These are phyloP conservation scores for Catharus bicknelli DNA, from an alignment of 2,113 vertebrate species.

Conservation along the genomic window DNA sequence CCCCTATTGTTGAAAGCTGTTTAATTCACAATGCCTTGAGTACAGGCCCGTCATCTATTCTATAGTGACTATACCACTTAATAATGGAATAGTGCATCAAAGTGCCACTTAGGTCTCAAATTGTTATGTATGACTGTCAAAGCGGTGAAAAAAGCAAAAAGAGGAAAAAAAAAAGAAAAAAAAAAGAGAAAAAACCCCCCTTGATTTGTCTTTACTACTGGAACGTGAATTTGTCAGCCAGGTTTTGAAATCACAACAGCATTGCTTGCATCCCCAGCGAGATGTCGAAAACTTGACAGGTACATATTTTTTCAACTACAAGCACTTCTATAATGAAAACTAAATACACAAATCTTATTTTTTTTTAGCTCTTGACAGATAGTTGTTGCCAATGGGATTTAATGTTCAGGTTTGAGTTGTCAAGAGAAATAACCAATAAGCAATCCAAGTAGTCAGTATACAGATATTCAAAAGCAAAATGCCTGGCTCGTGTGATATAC, in stretches of 20 bases:
- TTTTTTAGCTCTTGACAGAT: conserved; percentile 78
- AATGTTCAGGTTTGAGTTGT: conserved; percentile 89
- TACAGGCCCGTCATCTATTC: conserved; percentile 77
- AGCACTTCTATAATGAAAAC: conserved; percentile 91
- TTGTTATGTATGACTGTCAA: conserved; percentile 87
- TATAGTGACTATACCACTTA: conserved; percentile 80
- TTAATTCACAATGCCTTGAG: conserved; percentile 75
- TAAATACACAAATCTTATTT: conserved; percentile 89
- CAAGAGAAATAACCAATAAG: conserved; percentile 95
- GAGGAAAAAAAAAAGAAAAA: neutral
- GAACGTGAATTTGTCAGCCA: conserved; percentile 90
- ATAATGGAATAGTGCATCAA: conserved; percentile 84
- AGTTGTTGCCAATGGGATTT: conserved; percentile 93
- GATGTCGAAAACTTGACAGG: conserved; percentile 91
- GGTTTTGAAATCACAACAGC: conserved; percentile 89
- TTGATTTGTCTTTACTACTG: conserved; percentile 86
- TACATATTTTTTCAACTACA: conserved; percentile 92
- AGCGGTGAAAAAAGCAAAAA: conserved; percentile 72
- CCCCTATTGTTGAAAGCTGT: conserved; percentile 67
- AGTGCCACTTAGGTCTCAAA: conserved; percentile 85
- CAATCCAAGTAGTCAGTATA: conserved; percentile 85
- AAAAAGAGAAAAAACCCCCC: neutral
- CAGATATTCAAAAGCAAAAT: conserved; percentile 84
- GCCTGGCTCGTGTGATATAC: conserved; percentile 74
- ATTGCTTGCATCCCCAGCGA: conserved; percentile 85